Evolutionary conservation across 1,140 invertebrate species (phyloP), one percentile per base, ranked within the genome.

Genomic region (Heliconius hewitsoni): DNA sequence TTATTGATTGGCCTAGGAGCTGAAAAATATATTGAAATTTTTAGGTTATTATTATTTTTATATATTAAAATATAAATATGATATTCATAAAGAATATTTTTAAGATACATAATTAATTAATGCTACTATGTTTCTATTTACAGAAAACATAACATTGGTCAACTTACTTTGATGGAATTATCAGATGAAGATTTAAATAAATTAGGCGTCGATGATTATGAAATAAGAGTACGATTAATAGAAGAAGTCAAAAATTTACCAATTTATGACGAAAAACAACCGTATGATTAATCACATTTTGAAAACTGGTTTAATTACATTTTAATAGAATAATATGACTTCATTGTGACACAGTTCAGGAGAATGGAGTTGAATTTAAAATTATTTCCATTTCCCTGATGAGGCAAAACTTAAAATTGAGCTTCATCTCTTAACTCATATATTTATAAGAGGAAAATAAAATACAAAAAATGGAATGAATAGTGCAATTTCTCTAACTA

Each of bases 1-100:
- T 77, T 95, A 70, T 74, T 95, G 55, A 86, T 88, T 19, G 89
- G 91, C 5, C 55, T 93, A 74, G 91, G 88, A 11, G 94, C 89
- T 50, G 93, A 93, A 87, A 90, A 90, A 86, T 94, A 92, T 82
- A 84, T 93, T 39, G 85, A 93, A 73, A 89, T 92, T 75, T 95
- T 95, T 79, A 91, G 87, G 94, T 94, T 34, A 19, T 70, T 39
- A 46, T 13, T 30, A 66, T 66, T 23, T 57, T n/a, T 23, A 23
- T 23, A 23, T 23, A 23, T 23, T 23, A 23, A 23, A 23, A 23
- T 23, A 23, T 23, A 23, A 39, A 23, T 39, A 55, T 19, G 8
- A 9, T 57, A n/a, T 18, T 52, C 6, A 18, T 52, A 16, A 52
- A 19, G 5, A 78, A 60, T 34, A 73, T 73, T 46, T 18, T 73